Evolutionary conservation across 2,888 invertebrate species (phyloP).

Genomic region (Hydraecia micacea): DNA sequence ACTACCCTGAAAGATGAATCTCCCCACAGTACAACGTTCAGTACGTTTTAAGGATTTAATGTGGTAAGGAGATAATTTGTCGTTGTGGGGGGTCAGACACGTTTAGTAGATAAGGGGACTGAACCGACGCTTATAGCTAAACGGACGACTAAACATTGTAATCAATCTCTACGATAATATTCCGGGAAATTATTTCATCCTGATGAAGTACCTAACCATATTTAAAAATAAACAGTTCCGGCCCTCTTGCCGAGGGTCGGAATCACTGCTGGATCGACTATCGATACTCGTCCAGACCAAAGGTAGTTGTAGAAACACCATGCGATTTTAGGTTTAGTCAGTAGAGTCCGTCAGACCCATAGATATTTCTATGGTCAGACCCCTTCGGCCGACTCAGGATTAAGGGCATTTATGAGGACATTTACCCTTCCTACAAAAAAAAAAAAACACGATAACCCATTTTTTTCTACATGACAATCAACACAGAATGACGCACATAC

Average conservation of each 20-base stretch:
- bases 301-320: no score
- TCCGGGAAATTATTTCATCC: background rate
- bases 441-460: background rate
- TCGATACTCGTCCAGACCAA: background rate
- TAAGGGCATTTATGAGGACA: background rate
- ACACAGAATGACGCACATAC: slow-evolving; percentile 2
- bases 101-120: slow-evolving; percentile 3
- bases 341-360: background rate
- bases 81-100: background rate
- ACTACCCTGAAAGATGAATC: background rate
- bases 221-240: background rate
- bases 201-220: background rate
- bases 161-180: background rate
- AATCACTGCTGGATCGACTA: background rate
- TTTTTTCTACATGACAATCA: slow-evolving; percentile 2
- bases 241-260: background rate
- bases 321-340: background rate
- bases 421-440: background rate
- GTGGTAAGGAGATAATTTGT: slow-evolving; percentile 5
- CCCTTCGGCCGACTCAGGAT: no score
- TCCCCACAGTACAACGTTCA: background rate
- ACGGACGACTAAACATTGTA: background rate
- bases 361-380: no score
- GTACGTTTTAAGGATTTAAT: slow-evolving; percentile 3
- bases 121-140: slow-evolving; percentile 6